Evolutionary conservation across 2,113 vertebrate species (phyloP), one percentile per base, ranked within the genome.

Genomic region (Myxocyprinus asiaticus): DNA sequence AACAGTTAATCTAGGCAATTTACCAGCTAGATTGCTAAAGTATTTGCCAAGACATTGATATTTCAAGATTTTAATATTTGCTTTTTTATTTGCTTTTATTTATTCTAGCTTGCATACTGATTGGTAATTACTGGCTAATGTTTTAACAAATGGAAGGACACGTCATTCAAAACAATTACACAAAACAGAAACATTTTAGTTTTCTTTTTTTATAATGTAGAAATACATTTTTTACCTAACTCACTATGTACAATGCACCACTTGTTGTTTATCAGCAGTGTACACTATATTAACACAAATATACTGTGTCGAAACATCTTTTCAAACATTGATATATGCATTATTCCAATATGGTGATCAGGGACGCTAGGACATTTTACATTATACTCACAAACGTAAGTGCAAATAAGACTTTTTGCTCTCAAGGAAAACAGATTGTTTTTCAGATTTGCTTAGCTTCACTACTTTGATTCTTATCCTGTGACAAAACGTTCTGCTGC

Each of bases 161-260:
- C n/a, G n/a, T n/a, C n/a, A n/a, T n/a, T n/a, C n/a, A n/a, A n/a
- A n/a, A n/a, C n/a, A n/a, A n/a, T n/a, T 4, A 7, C 69, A 59
- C 69, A 45, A 59, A 59, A 47, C 43, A 67, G 45, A 48, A 51
- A 7, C 6, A 45, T 45, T 56, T 10, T 15, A 7, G 6, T 72
- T 58, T 43, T 72, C 14, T 17, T 59, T 53, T 44, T n/a, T n/a
- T n/a, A n/a, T n/a, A n/a, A n/a, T n/a, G 55, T 45, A 47, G 53
- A 72, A 59, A 72, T 45, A 1, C 15, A 44, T 72, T 11, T 45
- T 72, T 42, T 45, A 10, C 53, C 5, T 22, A 43, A 70, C 33
- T 56, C 51, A 56, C 67, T 70, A 70, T 70, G 50, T 42, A 70
- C 42, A 58, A 58, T 45, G 68, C 53, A 58, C 69, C 69, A 72